Base-by-base conservation (phyloP, 1,140 invertebrate genomes). In the Andrena cerasifolii region DNA sequence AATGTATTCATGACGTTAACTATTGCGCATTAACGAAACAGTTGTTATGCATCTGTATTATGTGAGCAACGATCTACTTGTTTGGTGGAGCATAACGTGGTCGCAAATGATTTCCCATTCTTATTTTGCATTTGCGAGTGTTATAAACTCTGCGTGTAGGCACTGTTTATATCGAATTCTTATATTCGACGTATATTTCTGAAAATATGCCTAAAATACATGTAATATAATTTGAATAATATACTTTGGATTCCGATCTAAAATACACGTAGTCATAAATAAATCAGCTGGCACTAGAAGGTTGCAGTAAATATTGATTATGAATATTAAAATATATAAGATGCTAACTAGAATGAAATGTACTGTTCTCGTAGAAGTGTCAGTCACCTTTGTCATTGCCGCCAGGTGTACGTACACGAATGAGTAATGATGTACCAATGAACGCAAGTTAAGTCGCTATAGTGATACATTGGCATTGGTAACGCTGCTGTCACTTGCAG, bases 11-110 rank as follows among this genome's bases (percentile, higher is more conserved):
- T 0, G 16, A n/a, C 5, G 26, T 40, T 16, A 33, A 21, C 26
- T 16, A 70, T 28, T 28, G 45, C 36, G 18, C 10, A 3, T 31
- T 43, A 36, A 24, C 8, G 16, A 28, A 62, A 53, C 16, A 47
- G n/a, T 47, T 59, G 36, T n/a, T n/a, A 74, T 66, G 33, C 4
- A 26, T 36, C 16, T 24, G 2, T 56, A 56, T 43, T 18, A 8
- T 18, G 18, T 0, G 24, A 53, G 40, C n/a, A n/a, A 43, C 8
- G 40, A 45, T 75, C 36, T 75, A 24, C 36, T 43, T 75, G 59
- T 65, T 26, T 62, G 4, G 56, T 53, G 28, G 62, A 66, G 28
- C 62, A 54, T 66, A 31, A 75, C 28, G 12, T 6, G 5, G 47
- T 59, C 14, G 45, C 36, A n/a, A n/a, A n/a, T n/a, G n/a, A n/a